Evolutionary conservation across 2,888 invertebrate species (phyloP).

Genomic region (Stenoptilia bipunctidactyla): DNA sequence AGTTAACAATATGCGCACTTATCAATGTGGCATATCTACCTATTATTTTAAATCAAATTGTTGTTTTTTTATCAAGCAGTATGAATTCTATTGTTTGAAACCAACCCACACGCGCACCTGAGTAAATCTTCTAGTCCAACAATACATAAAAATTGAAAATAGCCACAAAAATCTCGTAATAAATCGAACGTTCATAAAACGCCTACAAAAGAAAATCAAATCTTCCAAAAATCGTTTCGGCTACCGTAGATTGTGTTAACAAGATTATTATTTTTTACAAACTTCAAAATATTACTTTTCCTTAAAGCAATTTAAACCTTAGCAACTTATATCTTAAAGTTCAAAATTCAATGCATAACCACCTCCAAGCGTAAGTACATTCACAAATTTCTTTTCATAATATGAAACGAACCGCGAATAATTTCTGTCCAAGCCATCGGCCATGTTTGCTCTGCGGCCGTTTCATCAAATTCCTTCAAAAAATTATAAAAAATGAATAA

Average conservation of each 20-base stretch:
- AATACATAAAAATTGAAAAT: neutral
- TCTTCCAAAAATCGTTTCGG: conserved; percentile 43
- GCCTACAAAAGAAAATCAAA: conserved; percentile 26
- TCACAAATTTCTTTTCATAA: conserved; percentile 38
- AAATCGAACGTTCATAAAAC: too few relatives aligned
- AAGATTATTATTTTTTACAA: conserved; percentile 45
- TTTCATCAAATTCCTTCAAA: conserved; percentile 33
- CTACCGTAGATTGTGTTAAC: conserved; percentile 51
- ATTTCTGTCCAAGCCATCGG: conserved; percentile 38
- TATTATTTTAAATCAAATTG: too few relatives aligned
- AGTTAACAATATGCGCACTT: too few relatives aligned
- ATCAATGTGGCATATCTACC: too few relatives aligned
- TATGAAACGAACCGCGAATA: conserved; percentile 56
- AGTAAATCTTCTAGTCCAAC: neutral
- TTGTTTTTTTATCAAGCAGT: too few relatives aligned
- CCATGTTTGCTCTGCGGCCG: conserved; percentile 61
- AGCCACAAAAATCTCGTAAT: neutral
- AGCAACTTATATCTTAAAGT: conserved; percentile 20
- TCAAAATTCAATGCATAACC: conserved; percentile 14
- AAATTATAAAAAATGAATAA: conserved; percentile 52
- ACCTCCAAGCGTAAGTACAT: neutral
- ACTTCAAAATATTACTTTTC: conserved; percentile 10
- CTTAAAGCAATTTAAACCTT: neutral
- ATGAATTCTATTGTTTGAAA: too few relatives aligned
- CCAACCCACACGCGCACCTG: neutral